Evolutionary conservation across 2,888 invertebrate genomes (phyloP).

Genomic region (Xanthorhoe spadicearia): DNA sequence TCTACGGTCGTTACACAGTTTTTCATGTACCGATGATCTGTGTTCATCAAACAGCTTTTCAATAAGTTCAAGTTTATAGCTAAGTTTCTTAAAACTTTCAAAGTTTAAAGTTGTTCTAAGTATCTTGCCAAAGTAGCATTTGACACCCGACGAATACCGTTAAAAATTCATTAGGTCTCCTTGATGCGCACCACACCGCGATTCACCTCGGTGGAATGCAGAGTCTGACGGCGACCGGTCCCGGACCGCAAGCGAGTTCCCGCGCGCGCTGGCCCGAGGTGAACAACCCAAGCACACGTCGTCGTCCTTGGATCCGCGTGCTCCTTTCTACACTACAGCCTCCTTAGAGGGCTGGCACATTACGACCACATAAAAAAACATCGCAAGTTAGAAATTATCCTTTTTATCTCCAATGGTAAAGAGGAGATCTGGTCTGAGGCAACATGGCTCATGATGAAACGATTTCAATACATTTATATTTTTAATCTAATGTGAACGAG

Average conservation of each 20-base stretch:
- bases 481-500: too few relatives aligned
- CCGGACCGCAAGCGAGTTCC: constrained; percentile 65
- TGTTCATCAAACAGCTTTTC: neutral
- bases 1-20: constrained; percentile 11
- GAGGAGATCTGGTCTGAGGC: too few relatives aligned
- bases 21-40: constrained; percentile 9
- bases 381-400: neutral
- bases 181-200: constrained; percentile 39
- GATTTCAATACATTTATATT: too few relatives aligned
- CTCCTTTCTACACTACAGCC: constrained; percentile 73
- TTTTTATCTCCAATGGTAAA: neutral
- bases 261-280: constrained; percentile 72
- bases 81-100: neutral
- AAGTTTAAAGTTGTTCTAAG: neutral
- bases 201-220: constrained; percentile 49
- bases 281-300: constrained; percentile 76
- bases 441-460: too few relatives aligned
- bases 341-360: constrained; percentile 42
- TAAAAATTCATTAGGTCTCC: constrained; percentile 44
- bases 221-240: constrained; percentile 54
- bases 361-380: neutral
- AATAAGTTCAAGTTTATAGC: neutral
- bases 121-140: constrained; percentile 19
- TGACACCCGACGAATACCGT: constrained; percentile 37
- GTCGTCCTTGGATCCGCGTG: constrained; percentile 76